Conservation (phyloP, 2,888 invertebrate species). For the Nymphalis urticae region DNA sequence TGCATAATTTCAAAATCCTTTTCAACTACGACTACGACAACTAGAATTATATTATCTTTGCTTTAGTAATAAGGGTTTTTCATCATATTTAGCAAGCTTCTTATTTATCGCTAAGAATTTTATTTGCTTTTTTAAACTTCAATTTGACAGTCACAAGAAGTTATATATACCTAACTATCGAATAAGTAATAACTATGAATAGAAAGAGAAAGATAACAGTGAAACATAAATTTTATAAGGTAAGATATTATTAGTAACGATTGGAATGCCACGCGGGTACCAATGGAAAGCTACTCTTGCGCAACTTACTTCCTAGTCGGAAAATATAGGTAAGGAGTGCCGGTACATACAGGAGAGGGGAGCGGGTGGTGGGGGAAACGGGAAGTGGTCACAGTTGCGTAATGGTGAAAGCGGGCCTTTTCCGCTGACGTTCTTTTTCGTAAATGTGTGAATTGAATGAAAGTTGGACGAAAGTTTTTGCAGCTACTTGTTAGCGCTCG, state of each 20-base stretch:
- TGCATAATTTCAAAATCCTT: no score
- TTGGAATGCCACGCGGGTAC: slow-evolving; percentile 45
- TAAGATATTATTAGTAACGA: slow-evolving; percentile 19
- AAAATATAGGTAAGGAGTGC: slow-evolving; percentile 76
- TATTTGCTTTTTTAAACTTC: no score
- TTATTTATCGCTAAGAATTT: no score
- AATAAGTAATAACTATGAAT: background rate
- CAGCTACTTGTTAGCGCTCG: slow-evolving; percentile 5
- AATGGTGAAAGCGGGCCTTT: slow-evolving; percentile 75
- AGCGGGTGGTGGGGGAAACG: slow-evolving; percentile 47
- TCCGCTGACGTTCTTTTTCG: slow-evolving; percentile 78
- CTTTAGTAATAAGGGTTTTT: no score
- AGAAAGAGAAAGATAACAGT: background rate
- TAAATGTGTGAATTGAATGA: slow-evolving; percentile 80
- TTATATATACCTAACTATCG: no score
- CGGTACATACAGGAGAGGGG: slow-evolving; percentile 36
- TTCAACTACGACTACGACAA: no score
- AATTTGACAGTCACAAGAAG: no score
- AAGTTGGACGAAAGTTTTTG: slow-evolving; percentile 66
- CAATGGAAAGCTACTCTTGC: slow-evolving; percentile 64
- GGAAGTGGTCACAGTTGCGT: slow-evolving; percentile 74
- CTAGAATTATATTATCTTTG: no score
- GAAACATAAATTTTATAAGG: slow-evolving; percentile 4
- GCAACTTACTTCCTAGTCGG: slow-evolving; percentile 72
- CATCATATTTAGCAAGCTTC: no score